Base-by-base conservation (phyloP, 2,888 invertebrate genomes). In the Parnassius mnemosyne region DNA sequence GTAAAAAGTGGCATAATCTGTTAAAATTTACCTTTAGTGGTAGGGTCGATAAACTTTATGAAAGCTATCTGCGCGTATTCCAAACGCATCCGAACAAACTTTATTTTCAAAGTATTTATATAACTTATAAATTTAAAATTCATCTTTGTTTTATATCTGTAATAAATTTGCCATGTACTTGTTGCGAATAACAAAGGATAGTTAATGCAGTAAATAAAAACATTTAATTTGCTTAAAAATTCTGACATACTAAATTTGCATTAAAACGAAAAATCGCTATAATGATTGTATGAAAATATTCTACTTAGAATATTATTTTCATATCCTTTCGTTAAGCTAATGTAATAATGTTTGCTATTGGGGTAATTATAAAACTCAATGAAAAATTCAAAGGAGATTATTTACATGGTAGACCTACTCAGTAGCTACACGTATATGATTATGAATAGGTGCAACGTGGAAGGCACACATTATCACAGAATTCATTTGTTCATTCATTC, bases 1-100 rank as follows among this genome's bases (percentile, higher is more conserved):
- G 71, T 74, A 74, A 75, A 71, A 73, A 72, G 72, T 73, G 74
- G 75, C 75, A 74, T 76, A 78, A 82, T 81, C 79, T 75, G 71
- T 72, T 70, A 70, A 73, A 71, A 71, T 69, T 67, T 71, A 73
- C 69, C 66, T 70, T 72, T 70, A 65, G 60, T 62, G 60, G 56
- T 66, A 68, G 70, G 73, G 70, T 73, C 70, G 71, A 73, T 61
- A 65, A 69, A 73, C 64, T 59, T 62, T 69, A 64, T 53, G 52
- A 63, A 53, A 57, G 53, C 63, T 67, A 59, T 62, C 67, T 66
- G 63, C 67, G 69, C 69, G 65, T 69, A 73, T 69, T 69, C 70
- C 63, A 53, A 66, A 53, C 69, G 68, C 73, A 71, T 68, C 68
- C 69, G 65, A 67, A 65, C 62, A 64, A 46, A 64, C 62, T 68